These are phyloP conservation scores for Pangasianodon hypophthalmus DNA, from an alignment of 2,113 vertebrate species.

Conservation along the genomic window DNA sequence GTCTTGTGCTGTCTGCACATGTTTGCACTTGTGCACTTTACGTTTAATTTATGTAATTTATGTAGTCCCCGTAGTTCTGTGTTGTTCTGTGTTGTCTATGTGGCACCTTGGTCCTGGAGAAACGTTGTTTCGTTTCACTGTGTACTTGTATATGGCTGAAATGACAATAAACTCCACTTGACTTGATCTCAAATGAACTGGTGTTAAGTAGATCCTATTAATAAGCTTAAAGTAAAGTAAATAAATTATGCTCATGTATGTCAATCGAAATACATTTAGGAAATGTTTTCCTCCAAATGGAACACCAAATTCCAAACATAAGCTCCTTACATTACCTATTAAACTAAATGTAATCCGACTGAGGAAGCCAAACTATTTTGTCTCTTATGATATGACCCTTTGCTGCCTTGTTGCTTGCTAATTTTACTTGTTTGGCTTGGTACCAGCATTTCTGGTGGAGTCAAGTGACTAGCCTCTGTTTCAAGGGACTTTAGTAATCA, in stretches of 20 bases:
- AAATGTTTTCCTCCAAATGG: neutral
- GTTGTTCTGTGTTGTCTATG: too few species aligned
- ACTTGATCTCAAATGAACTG: neutral
- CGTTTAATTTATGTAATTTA: too few species aligned
- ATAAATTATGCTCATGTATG: neutral
- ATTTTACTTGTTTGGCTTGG: neutral
- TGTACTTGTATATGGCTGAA: too few species aligned
- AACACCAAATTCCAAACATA: neutral
- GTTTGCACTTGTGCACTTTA: too few species aligned
- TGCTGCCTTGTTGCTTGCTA: neutral
- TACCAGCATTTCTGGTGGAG: neutral
- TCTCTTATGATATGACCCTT: slow-evolving; percentile 13
- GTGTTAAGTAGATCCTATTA: neutral
- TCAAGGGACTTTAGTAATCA: neutral
- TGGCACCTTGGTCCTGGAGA: too few species aligned
- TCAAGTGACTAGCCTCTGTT: neutral
- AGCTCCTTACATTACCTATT: neutral
- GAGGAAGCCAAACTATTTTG: neutral
- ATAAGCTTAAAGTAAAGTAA: neutral
- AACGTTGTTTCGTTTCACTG: too few species aligned
- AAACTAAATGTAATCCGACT: neutral
- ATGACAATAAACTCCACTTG: too few species aligned
- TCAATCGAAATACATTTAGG: neutral
- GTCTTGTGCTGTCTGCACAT: too few species aligned
- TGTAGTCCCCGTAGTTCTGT: too few species aligned